Base-by-base conservation (phyloP, 1,140 invertebrate genomes). In the Episyrphus balteatus region DNA sequence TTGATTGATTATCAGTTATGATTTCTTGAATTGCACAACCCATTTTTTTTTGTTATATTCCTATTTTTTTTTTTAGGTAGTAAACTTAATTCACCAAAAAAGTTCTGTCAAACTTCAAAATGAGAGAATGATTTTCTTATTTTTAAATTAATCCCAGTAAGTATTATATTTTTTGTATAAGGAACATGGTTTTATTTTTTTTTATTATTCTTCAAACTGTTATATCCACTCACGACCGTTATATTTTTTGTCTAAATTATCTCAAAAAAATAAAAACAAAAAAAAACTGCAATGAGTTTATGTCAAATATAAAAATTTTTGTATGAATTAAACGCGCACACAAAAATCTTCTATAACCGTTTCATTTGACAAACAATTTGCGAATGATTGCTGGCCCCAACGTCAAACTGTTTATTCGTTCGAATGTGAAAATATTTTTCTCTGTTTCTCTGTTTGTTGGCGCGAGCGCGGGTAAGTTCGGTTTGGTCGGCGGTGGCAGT, bases 11-110 rank as follows among this genome's bases (percentile, higher is more conserved):
- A 14, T 21, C 43, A 37, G 49, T 41, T 26, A 49, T 47, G 32
- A 55, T 33, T 43, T 65, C 62, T 55, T 66, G 62, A 54, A 66
- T 66, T 57, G 61, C 64, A 60, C 64, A 67, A 62, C 66, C 64
- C 64, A 67, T 67, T 56, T 61, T 42, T 18, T 47, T 31, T 15
- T 49, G 2, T 15, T 18, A 49, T 51, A 53, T 51, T 51, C 44
- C 51, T 52, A 51, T 44, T 52, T 49, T 52, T 57, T 52, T 48
- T 48, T 51, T 40, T n/a, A n/a, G n/a, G 14, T 36, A 36, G 12
- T 36, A n/a, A 6, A 5, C 14, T 12, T 36, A 36, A 10, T 62
- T 58, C 58, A 57, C 56, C 54, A 50, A 58, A 55, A 62, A 62
- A 60, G 57, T 58, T 26, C 21, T 26, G 21, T 26, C 8, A 5